Conservation (phyloP, 2,113 vertebrate species). For the Podarcis cretensis region DNA sequence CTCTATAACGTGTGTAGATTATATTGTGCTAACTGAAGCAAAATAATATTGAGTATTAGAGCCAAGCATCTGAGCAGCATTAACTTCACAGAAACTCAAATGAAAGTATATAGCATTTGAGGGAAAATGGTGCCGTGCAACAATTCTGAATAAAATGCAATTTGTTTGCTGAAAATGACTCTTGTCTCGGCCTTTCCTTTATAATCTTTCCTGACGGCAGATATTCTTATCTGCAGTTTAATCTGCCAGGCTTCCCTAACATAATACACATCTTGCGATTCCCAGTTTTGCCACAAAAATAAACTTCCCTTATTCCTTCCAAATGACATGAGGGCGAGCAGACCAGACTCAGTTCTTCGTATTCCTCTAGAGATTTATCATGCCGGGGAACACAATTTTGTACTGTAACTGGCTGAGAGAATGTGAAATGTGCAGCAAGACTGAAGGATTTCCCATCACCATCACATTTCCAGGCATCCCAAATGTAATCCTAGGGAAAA, state of each 20-base stretch:
- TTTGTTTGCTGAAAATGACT: conserved; percentile 54
- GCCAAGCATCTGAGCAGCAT: conserved; percentile 33
- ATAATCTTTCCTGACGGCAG: conserved; percentile 45
- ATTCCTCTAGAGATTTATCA: conserved; percentile 29
- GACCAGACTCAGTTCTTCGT: conserved; percentile 42
- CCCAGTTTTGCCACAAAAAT: conserved; percentile 63
- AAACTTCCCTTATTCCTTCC: conserved; percentile 54
- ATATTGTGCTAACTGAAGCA: conserved; percentile 36
- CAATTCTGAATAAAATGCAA: conserved; percentile 47
- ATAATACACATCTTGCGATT: conserved; percentile 50
- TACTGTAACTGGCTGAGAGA: neutral
- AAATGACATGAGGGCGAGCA: conserved; percentile 48
- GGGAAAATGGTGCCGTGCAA: conserved; percentile 12
- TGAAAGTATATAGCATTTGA: conserved; percentile 21
- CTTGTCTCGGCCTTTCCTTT: conserved; percentile 49
- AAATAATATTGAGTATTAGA: conserved; percentile 39
- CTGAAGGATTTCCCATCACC: neutral
- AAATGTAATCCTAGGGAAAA: neutral
- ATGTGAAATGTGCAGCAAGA: neutral
- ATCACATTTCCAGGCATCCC: neutral
- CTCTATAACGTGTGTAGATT: conserved; percentile 9
- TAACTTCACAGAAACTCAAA: conserved; percentile 49
- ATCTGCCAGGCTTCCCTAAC: conserved; percentile 54
- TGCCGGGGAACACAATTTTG: conserved; percentile 22
- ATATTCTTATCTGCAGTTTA: conserved; percentile 61